Conservation (phyloP, 2,113 vertebrate genomes). For the Rhagologus leucostigma region DNA sequence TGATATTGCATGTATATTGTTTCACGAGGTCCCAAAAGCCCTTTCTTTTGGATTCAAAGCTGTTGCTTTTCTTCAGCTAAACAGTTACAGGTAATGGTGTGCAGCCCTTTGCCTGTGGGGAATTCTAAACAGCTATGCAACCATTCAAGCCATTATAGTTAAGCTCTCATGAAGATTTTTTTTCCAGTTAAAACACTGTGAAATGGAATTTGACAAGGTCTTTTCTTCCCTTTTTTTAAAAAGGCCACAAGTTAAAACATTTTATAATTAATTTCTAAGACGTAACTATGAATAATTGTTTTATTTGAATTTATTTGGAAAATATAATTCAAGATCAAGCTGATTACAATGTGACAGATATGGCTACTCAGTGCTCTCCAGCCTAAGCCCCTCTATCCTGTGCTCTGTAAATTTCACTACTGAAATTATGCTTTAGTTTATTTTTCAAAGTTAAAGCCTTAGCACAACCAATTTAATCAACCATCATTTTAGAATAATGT, state of each 20-base stretch:
- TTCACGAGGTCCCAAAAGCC: not conserved
- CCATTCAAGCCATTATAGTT: not conserved
- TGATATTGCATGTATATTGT: not conserved
- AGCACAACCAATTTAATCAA: not conserved
- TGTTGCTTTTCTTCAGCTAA: constrained; percentile 1
- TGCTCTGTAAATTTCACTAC: not conserved
- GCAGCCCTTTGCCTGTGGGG: not conserved
- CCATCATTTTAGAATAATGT: not conserved
- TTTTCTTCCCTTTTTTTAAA: accelerated
- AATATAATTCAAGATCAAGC: not conserved
- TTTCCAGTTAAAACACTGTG: not conserved
- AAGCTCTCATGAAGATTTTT: not conserved
- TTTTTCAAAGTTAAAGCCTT: not conserved
- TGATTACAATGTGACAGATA: not conserved
- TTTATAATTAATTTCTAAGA: not conserved
- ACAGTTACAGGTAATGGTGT: not conserved
- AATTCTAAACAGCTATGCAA: not conserved
- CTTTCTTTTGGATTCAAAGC: not conserved
- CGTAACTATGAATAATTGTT: not conserved
- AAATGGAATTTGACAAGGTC: not conserved
- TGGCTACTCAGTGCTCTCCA: not conserved
- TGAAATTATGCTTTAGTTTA: not conserved
- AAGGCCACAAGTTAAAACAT: not conserved
- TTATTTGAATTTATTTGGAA: not conserved
- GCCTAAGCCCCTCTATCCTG: not conserved